Conservation (phyloP, 2,113 vertebrate genomes). For the pig (Sus scrofa) region DNA sequence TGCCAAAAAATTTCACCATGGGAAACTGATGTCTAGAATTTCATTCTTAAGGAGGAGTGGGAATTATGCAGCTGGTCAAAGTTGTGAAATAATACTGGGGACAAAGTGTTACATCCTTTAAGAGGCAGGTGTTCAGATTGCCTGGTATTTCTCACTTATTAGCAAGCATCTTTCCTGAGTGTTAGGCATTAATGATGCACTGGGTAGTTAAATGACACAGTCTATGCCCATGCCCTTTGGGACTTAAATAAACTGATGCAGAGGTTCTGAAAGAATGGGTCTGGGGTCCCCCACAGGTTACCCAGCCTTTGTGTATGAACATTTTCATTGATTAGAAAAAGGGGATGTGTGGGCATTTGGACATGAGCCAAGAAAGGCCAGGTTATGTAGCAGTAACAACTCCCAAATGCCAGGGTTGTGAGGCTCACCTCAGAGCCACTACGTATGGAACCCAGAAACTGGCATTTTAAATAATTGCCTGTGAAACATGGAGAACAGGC, state of each 20-base stretch:
- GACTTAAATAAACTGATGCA: neutral
- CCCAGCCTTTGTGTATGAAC: no score
- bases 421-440: neutral
- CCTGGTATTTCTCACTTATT: neutral
- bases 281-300: neutral
- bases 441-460: neutral
- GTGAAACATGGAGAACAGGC: no score
- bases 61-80: neutral
- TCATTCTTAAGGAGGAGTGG: neutral
- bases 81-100: neutral
- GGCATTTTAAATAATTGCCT: no score
- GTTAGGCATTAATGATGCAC: neutral
- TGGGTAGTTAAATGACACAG: neutral
- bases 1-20: neutral
- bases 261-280: neutral
- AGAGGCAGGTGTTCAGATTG: neutral
- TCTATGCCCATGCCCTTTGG: neutral
- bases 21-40: slow-evolving; percentile 25
- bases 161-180: neutral
- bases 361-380: no score
- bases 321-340: no score
- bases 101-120: neutral
- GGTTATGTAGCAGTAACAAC: no score
- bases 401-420: neutral
- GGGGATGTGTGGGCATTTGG: no score